These are phyloP conservation scores for Athetis lepigone DNA, from an alignment of 2,888 invertebrate genomes.

Conservation along the genomic window DNA sequence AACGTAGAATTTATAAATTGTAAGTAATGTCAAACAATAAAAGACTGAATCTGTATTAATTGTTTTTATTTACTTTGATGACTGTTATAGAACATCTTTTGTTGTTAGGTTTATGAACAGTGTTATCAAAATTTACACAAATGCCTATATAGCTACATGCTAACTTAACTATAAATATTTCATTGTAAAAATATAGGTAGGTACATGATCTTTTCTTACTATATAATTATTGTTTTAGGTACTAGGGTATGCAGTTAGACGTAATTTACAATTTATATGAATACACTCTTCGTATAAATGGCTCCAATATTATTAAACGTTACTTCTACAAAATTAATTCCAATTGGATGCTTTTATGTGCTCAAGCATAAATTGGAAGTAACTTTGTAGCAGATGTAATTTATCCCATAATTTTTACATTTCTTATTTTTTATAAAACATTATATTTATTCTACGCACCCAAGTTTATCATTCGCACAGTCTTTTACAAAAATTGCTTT, in stretches of 20 bases:
- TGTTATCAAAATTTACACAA: constrained; percentile 89
- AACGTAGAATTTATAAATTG: constrained; percentile 14
- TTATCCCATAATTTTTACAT: constrained; percentile 46
- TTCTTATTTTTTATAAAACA: constrained; percentile 58
- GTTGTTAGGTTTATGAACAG: constrained; percentile 73
- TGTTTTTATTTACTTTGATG: constrained; percentile 84
- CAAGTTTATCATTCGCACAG: constrained; percentile 75
- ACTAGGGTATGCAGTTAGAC: constrained; percentile 73
- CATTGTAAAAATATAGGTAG: constrained; percentile 88
- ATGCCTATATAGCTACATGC: constrained; percentile 76
- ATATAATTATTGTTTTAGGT: constrained; percentile 70
- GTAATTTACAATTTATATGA: constrained; percentile 67
- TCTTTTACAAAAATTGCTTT: constrained; percentile 82
- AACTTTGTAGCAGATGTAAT: constrained; percentile 39
- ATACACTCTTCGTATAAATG: constrained; percentile 67
- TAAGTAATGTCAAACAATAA: constrained; percentile 71
- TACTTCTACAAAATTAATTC: constrained; percentile 45
- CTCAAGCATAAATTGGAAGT: constrained; percentile 27
- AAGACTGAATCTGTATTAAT: constrained; percentile 84
- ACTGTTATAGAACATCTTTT: constrained; percentile 81
- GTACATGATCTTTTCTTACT: constrained; percentile 78
- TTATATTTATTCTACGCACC: constrained; percentile 64
- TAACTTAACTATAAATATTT: constrained; percentile 83
- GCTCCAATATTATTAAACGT: constrained; percentile 65
- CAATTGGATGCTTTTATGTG: constrained; percentile 5